phyloP scores from a whole-genome alignment of 2,113 vertebrate genomes.

The Pseudonaja textilis region DNA sequence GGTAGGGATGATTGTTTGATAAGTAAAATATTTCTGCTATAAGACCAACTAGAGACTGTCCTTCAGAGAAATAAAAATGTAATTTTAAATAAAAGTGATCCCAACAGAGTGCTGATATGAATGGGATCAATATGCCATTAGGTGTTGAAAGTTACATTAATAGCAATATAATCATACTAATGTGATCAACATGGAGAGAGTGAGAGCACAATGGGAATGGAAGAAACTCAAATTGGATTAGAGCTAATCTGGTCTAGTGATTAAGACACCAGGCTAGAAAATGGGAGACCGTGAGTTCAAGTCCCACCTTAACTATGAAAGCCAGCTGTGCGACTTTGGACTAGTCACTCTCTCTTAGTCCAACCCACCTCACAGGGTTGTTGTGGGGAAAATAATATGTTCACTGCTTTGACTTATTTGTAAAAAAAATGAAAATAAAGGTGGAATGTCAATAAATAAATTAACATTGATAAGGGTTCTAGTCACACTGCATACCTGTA shows the following conservation, averaged over 20 bases:
- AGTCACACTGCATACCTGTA: neutral
- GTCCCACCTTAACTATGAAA: neutral
- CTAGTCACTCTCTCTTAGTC: neutral
- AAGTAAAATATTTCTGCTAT: neutral
- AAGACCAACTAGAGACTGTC: neutral
- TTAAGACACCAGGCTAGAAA: neutral
- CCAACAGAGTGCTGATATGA: neutral
- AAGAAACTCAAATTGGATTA: neutral
- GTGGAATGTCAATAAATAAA: neutral
- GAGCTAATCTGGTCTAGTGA: neutral
- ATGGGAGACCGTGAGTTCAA: neutral
- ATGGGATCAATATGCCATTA: neutral
- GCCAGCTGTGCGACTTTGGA: neutral
- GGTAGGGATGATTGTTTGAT: neutral
- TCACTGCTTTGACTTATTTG: neutral
- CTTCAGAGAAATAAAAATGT: neutral
- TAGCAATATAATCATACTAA: neutral
- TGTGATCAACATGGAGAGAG: neutral
- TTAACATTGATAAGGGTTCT: neutral
- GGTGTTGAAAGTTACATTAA: neutral
- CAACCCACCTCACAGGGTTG: neutral
- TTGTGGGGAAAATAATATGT: neutral
- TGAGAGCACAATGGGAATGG: neutral
- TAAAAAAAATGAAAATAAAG: neutral
- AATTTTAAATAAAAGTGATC: neutral